A percentile compares a stretch with the other conserved stretches of the same genome.
These are phyloP conservation scores for Percina caprodes DNA, from an alignment of 2,113 vertebrate species.

Conservation along the genomic window DNA sequence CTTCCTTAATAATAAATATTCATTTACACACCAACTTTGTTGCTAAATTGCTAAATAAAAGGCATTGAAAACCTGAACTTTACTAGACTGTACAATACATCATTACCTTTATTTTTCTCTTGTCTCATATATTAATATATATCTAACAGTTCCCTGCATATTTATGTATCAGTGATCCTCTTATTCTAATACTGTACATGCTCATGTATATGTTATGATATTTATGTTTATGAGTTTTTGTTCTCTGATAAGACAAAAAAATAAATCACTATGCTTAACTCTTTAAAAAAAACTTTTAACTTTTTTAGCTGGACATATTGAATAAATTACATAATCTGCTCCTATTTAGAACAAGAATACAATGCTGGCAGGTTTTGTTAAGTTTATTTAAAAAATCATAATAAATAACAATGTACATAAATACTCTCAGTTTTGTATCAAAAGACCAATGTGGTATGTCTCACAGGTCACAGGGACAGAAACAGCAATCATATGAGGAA, in stretches of 20 bases:
- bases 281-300: too few species aligned
- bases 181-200: not conserved
- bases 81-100: not conserved
- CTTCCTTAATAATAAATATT: not conserved
- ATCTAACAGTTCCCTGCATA: not conserved
- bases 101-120: not conserved
- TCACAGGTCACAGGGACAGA: not conserved
- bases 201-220: not conserved
- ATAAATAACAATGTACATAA: conserved; percentile 66
- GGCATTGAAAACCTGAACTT: not conserved
- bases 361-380: not conserved
- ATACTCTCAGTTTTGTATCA: conserved; percentile 53
- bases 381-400: conserved; percentile 54
- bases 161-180: not conserved
- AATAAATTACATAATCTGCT: too few species aligned
- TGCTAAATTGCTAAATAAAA: not conserved
- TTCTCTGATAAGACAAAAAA: not conserved
- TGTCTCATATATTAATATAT: not conserved
- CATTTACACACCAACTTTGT: not conserved
- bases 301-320: too few species aligned
- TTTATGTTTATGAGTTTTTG: not conserved
- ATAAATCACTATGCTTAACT: too few species aligned
- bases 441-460: conserved; percentile 11
- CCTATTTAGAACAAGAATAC: not conserved
- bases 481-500: conserved; percentile 21